Base-by-base conservation (phyloP, 1,140 invertebrate species). In the Bombus soroeensis region DNA sequence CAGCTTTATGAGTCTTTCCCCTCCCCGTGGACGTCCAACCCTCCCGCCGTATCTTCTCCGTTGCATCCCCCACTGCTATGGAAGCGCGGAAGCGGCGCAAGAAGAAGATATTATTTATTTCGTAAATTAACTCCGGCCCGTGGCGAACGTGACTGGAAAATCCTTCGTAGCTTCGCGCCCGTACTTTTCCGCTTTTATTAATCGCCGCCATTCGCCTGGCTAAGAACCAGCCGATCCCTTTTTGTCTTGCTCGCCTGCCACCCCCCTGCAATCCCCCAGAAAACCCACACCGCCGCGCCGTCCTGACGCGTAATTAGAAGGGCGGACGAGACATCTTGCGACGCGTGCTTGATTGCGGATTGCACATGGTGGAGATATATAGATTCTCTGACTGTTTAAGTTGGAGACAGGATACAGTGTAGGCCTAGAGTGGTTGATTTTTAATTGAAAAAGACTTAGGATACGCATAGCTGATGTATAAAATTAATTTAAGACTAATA, bases 81-180 rank as follows among this genome's bases (percentile, higher is more conserved):
- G 62, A 64, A 64, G 74, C 47, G 81, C 85, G 25, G 68, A 73
- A 88, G 85, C 88, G 84, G 87, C 88, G 82, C 82, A 90, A 94
- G 92, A 93, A 94, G 92, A 93, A 94, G 94, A 95, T 95, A 95
- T 95, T 95, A 95, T 95, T 95, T 95, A 95, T 95, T 95, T 95
- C 94, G 94, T 95, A 95, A 95, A 95, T 95, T 95, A 95, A 95
- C 90, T 91, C 91, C 87, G 74, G 85, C 80, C 88, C 81, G 85
- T 80, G 77, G 87, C 86, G 84, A 85, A 91, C 90, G 90, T 91
- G 90, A 91, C 90, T 91, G 82, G 90, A 91, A 91, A 91, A 91
- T 90, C 84, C 80, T 91, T 84, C 70, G 59, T 82, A 77, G 83
- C 80, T 91, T 77, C 79, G 80, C 88, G 79, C 80, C 81, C 81